Evolutionary conservation across 2,797 vertebrate genomes (phyloP), one percentile per base, ranked within the genome.

Genomic region (Cyclopterus lumpus): DNA sequence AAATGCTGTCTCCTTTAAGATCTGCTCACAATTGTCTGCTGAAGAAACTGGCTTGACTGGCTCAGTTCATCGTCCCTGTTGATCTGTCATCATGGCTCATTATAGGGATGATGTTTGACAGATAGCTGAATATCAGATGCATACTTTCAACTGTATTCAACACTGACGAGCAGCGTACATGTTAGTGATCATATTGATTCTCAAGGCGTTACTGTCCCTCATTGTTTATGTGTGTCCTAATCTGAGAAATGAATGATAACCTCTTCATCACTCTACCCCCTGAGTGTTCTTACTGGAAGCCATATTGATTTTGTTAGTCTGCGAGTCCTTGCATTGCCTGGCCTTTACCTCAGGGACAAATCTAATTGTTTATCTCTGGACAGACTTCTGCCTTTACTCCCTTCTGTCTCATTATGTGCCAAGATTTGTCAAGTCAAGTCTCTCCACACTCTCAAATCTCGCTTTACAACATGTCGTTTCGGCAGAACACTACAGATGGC

Each of bases 291-390:
- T 93, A 92, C 93, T 89, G 92, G 93, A 93, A 93, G 91, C 92
- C 92, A 94, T 95, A 96, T 96, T 95, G 95, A 96, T 95, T 95
- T 94, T 91, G 92, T 94, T 94, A 93, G 92, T 93, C 90, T 92
- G 91, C 88, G 91, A 94, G 93, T 94, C 93, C 91, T 95, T 91
- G 88, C 90, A 90, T 92, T 93, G 93, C 93, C 90, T 93, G 93
- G 91, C 93, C 95, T 94, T 94, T 94, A 95, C 95, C 94, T 91
- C 94, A 91, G 95, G 94, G 95, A 96, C 92, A 93, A 93, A 94
- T 94, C 93, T 95, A 96, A 96, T 96, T 96, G 95, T 96, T 96
- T 95, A 95, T 95, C 94, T 94, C 94, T 95, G 94, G 94, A 95
- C 94, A 94, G 94, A 93, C 94, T 95, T 93, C 93, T 95, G 93